Percentiles rank a stretch among this genome's conserved stretches.
Evolutionary conservation across 2,797 vertebrate species (phyloP).

Genomic region (Rhadinocentrus ornatus): DNA sequence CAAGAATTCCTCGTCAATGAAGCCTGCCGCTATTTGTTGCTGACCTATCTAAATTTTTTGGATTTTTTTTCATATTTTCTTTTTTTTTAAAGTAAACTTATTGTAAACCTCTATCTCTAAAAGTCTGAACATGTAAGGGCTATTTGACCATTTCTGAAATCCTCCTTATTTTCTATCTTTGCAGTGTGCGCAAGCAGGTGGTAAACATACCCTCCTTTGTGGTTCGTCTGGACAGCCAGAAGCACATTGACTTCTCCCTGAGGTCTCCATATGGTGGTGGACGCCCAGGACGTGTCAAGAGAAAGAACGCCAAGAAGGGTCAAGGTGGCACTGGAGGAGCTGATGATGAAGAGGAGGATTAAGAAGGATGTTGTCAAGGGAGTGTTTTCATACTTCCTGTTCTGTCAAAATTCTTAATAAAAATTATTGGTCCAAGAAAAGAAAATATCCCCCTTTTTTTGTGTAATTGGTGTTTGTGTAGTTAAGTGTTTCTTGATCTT

Average conservation of each 20-base stretch:
- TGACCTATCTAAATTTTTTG: background rate
- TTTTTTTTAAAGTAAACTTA: no score
- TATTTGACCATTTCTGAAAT: background rate
- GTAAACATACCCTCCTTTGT: slow-evolving; percentile 96
- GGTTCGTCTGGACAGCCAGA: slow-evolving; percentile 95
- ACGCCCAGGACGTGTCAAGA: slow-evolving; percentile 92
- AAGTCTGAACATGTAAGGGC: background rate
- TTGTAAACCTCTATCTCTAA: no score
- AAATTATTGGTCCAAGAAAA: slow-evolving; percentile 56
- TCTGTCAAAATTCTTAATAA: slow-evolving; percentile 76
- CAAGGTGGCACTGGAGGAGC: slow-evolving; percentile 89
- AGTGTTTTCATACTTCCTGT: slow-evolving; percentile 40
- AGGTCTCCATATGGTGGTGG: slow-evolving; percentile 93
- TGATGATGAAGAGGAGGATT: slow-evolving; percentile 94
- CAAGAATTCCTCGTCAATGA: slow-evolving; percentile 88
- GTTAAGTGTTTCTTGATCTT: background rate
- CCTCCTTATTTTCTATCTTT: slow-evolving; percentile 4
- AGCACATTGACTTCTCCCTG: slow-evolving; percentile 96
- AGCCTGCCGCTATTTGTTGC: slow-evolving; percentile 62
- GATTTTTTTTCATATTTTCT: background rate
- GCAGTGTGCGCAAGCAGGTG: slow-evolving; percentile 94
- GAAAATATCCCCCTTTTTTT: background rate
- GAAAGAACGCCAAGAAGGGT: slow-evolving; percentile 96
- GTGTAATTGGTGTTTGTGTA: background rate
- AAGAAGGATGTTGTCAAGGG: slow-evolving; percentile 61